Conservation (phyloP, 2,113 vertebrate genomes). For the Apteryx mantelli region DNA sequence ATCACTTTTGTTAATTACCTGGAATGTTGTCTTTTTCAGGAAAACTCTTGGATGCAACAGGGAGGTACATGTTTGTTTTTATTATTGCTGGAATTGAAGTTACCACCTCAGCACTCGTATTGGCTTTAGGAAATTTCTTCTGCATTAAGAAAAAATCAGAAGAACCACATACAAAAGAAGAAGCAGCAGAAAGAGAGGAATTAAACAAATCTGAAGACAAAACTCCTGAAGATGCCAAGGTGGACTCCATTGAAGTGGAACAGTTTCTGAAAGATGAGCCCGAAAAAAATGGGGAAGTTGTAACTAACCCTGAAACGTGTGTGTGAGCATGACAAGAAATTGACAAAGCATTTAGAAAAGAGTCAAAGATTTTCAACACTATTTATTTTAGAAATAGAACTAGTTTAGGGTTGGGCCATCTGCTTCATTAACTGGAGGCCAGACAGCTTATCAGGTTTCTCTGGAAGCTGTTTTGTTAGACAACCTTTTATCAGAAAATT, state of each 20-base stretch:
- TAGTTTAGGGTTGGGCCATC: constrained; percentile 65
- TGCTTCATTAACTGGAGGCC: constrained; percentile 47
- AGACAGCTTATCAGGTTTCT: constrained; percentile 36
- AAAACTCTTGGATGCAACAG: constrained; percentile 86
- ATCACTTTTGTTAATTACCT: not conserved
- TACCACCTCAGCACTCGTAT: constrained; percentile 80
- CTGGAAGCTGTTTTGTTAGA: constrained; percentile 46
- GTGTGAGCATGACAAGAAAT: constrained; percentile 73
- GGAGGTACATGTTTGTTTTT: constrained; percentile 89
- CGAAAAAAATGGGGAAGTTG: constrained; percentile 75
- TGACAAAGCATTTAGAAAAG: not conserved
- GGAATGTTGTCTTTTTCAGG: constrained; percentile 74
- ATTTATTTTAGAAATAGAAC: constrained; percentile 79
- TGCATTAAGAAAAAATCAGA: constrained; percentile 80
- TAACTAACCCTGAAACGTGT: constrained; percentile 80
- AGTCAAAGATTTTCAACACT: constrained; percentile 40
- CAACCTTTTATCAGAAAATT: constrained; percentile 9
- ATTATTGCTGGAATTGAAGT: constrained; percentile 90
- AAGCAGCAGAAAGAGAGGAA: constrained; percentile 62
- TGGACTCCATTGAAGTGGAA: constrained; percentile 77
- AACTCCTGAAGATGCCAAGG: constrained; percentile 42
- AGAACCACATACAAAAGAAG: constrained; percentile 67
- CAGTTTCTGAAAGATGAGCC: constrained; percentile 79
- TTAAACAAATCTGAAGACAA: constrained; percentile 66
- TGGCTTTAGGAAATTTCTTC: constrained; percentile 85